These are phyloP conservation scores for Lophura nycthemera DNA, from an alignment of 2,113 vertebrate genomes.

Conservation along the genomic window DNA sequence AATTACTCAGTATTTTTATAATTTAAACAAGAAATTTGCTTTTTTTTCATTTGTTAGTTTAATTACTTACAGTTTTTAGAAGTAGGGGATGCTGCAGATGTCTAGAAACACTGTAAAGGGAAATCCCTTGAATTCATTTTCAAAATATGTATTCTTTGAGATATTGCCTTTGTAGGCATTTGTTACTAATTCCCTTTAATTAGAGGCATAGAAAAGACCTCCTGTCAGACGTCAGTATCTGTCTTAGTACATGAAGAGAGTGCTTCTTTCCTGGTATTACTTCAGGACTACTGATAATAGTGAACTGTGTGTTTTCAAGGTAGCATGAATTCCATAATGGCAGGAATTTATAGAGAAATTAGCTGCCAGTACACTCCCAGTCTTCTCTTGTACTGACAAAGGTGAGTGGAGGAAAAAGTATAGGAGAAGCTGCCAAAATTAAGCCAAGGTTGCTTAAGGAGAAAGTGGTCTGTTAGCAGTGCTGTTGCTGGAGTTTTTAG, in stretches of 20 bases:
- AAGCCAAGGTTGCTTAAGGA: background rate
- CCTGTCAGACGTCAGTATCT: background rate
- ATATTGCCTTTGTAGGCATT: background rate
- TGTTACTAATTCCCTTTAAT: background rate
- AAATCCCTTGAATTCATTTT: background rate
- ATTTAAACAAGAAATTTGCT: background rate
- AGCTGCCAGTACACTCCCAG: background rate
- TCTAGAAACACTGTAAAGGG: background rate
- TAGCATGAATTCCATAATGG: background rate
- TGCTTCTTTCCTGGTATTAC: background rate
- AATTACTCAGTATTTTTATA: background rate
- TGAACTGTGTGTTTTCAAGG: background rate
- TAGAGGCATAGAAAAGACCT: background rate
- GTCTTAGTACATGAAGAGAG: background rate
- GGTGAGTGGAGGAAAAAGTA: background rate
- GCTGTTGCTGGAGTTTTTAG: background rate
- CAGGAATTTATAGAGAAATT: background rate
- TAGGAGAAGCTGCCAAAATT: background rate
- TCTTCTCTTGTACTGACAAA: background rate
- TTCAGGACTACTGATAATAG: background rate
- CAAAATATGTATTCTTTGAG: background rate
- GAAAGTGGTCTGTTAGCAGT: background rate
- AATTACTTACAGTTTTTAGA: slow-evolving; percentile 31
- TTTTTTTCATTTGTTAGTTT: background rate
- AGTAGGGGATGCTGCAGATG: background rate